phyloP scores from a whole-genome alignment of 2,113 vertebrate genomes.

The chimpanzee (Pan troglodytes) region NHGRI_mPanTro3-v2.1_pri NC_072398.2:228241001-228241500 shows the following conservation, averaged over 20 bases:
- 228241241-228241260: not conserved
- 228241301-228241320: accelerated
- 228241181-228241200: not conserved
- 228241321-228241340: accelerated
- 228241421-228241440: not conserved
- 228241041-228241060: too few relatives aligned
- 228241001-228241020: too few relatives aligned
- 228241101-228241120: too few relatives aligned
- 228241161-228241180: accelerated
- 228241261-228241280: not conserved
- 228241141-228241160: not conserved
- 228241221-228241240: not conserved
- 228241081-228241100: too few relatives aligned
- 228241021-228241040: too few relatives aligned
- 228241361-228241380: not conserved
- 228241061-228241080: too few relatives aligned
- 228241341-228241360: accelerated
- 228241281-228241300: accelerated
- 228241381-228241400: accelerated
- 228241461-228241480: accelerated
- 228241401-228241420: accelerated
- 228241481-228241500: accelerated
- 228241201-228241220: accelerated
- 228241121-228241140: not conserved
- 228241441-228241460: accelerated